Evolutionary conservation across 2,797 vertebrate species (phyloP), one percentile per base, ranked within the genome.

Genomic region (Ctenosaura bakeri): DNA sequence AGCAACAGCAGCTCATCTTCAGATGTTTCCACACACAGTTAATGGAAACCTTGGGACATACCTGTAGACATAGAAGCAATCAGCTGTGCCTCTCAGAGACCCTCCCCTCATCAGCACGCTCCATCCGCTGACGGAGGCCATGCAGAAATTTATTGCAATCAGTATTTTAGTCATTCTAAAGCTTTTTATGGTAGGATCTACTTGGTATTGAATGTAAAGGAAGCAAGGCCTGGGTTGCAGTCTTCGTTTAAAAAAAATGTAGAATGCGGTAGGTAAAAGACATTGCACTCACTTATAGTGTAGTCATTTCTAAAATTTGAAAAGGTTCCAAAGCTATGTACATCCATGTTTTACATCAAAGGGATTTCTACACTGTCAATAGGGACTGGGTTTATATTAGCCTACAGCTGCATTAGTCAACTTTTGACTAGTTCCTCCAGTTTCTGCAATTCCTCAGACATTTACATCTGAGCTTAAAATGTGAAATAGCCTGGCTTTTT

Each of bases 1-100:
- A 99, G 99, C 97, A 99, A 99, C 96, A 99, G 99, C 98, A 99
- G 99, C 97, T 99, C 98, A 82, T 99, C 99, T 69, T 99, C 99
- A 0, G 99, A 99, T 0, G 98, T 99, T 90, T 99, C 99, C 90
- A 99, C 99, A 26, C 99, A 99, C 98, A 99, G 99, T 96, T 99
- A 99, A 97, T 97, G 95, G 95, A 95, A 79, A 95, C 91, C 85
- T 89, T 93, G 91, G 92, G 94, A 96, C 96, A 90, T 93, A 73
- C 87, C 82, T 94, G 96, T 95, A 95, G 95, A 95, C 94, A 94
- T 95, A 94, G 95, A 96, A 94, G 94, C 94, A 93, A 94, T 96
- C 93, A 96, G 93, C 90, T 96, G 96, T 95, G 96, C 98, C 98
- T 98, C 96, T 96, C 95, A 91, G 96, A 96, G 95, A 97, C 97